phyloP scores from a whole-genome alignment of 2,113 vertebrate genomes.

The Clarias batrachus region DNA sequence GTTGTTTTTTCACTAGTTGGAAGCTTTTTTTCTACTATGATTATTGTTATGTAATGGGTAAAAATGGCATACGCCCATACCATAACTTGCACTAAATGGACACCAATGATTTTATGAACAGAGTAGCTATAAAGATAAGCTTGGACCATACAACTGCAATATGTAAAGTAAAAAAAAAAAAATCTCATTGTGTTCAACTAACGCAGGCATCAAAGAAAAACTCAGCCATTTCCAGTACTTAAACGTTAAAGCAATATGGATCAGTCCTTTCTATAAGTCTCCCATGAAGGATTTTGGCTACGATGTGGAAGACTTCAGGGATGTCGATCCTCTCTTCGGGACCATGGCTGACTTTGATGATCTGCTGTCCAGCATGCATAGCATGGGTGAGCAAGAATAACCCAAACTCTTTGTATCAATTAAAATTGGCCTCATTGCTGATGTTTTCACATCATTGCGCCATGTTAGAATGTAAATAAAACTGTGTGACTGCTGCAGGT shows the following conservation, averaged over 20 bases:
- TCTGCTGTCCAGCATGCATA: conserved; percentile 83
- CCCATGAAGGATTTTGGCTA: conserved; percentile 87
- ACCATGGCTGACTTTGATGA: conserved; percentile 91
- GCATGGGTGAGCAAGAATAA: conserved; percentile 75
- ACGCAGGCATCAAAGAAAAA: conserved; percentile 84
- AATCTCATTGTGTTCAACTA: neutral
- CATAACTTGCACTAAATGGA: conserved; percentile 26
- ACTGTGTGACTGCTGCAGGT: conserved; percentile 67
- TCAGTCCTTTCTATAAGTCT: conserved; percentile 90
- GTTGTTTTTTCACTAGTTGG: neutral
- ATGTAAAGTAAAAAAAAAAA: neutral
- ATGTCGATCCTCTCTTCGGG: conserved; percentile 88
- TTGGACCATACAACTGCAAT: neutral
- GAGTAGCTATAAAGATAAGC: conserved; percentile 15
- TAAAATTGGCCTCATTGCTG: neutral
- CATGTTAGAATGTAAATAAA: neutral
- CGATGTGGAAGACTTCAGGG: conserved; percentile 87
- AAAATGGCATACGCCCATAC: neutral
- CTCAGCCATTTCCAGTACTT: conserved; percentile 82
- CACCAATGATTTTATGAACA: neutral
- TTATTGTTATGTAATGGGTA: conserved; percentile 12
- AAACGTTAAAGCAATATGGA: conserved; percentile 88
- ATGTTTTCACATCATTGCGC: neutral
- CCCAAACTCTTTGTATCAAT: neutral
- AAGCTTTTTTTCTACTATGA: neutral